Conservation (phyloP, 2,888 invertebrate species). For the Mesoligia furuncula region DNA sequence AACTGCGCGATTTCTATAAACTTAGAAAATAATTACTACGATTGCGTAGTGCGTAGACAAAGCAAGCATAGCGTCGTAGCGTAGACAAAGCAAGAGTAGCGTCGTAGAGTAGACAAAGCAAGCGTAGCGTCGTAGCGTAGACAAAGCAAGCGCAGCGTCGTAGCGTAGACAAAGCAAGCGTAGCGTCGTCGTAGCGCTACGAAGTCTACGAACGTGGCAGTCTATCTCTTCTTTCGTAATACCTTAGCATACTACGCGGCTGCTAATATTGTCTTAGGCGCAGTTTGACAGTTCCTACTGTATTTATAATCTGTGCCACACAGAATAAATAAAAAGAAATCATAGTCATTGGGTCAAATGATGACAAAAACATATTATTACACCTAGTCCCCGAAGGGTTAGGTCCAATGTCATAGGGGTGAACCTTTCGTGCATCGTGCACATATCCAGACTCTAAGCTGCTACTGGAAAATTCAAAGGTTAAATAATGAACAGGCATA, state of each 20-base stretch:
- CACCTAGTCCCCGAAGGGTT: neutral
- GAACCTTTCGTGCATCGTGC: neutral
- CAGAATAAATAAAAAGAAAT: neutral
- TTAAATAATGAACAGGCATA: neutral
- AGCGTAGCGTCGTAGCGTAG: slow-evolving; percentile 1
- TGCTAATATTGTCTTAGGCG: neutral
- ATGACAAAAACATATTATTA: neutral
- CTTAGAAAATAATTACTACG: neutral
- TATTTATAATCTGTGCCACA: neutral
- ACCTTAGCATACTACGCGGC: neutral
- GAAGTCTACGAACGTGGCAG: slow-evolving; percentile 5
- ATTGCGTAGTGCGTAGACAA: neutral
- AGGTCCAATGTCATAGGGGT: neutral
- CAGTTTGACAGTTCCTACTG: neutral
- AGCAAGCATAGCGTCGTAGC: neutral
- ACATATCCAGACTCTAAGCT: neutral
- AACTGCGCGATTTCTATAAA: neutral
- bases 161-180: slow-evolving; percentile 3
- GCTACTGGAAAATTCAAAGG: neutral
- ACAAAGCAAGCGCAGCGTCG: slow-evolving; percentile 1
- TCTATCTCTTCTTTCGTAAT: neutral
- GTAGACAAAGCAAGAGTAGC: slow-evolving; percentile 1
- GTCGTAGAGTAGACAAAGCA: neutral
- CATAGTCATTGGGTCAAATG: neutral
- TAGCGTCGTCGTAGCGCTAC: neutral